Percentiles rank a stretch among this genome's conserved stretches.
phyloP scores from a whole-genome alignment of 2,797 vertebrate species.

The Gadopsis bispinosus region DNA sequence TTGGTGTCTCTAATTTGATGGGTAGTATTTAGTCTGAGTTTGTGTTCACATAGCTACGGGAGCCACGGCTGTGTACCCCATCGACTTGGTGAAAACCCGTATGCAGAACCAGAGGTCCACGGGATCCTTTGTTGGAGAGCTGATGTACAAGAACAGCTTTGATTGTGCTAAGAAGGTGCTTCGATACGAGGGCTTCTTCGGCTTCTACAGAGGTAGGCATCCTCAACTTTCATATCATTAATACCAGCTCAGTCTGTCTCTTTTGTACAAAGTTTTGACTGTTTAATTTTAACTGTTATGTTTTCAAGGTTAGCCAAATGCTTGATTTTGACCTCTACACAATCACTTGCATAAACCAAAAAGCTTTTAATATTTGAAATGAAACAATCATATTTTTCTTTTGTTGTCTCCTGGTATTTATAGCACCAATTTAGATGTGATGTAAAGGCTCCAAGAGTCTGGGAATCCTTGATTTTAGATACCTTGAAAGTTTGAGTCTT shows the following conservation, averaged over 20 bases:
- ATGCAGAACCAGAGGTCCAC: slow-evolving; percentile 98
- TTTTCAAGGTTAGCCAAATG: too few species aligned
- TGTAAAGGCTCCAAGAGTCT: too few species aligned
- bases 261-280: too few species aligned
- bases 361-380: too few species aligned
- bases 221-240: neutral
- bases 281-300: too few species aligned
- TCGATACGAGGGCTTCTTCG: slow-evolving; percentile 97
- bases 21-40: neutral
- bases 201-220: slow-evolving; percentile 94
- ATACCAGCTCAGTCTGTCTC: neutral
- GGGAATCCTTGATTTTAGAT: too few species aligned
- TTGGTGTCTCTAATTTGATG: neutral
- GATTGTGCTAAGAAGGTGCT: slow-evolving; percentile 99
- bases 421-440: too few species aligned
- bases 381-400: too few species aligned
- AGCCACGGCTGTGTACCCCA: slow-evolving; percentile 97
- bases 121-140: slow-evolving; percentile 94
- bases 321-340: too few species aligned
- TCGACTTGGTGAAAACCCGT: slow-evolving; percentile 98
- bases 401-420: too few species aligned
- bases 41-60: slow-evolving; percentile 88
- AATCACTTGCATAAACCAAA: too few species aligned
- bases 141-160: slow-evolving; percentile 99
- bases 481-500: too few species aligned